A percentile compares a stretch with the other conserved stretches of the same genome.
These are phyloP conservation scores for Trissolcus basalis DNA, from an alignment of 1,140 invertebrate genomes.

Conservation along the genomic window DNA sequence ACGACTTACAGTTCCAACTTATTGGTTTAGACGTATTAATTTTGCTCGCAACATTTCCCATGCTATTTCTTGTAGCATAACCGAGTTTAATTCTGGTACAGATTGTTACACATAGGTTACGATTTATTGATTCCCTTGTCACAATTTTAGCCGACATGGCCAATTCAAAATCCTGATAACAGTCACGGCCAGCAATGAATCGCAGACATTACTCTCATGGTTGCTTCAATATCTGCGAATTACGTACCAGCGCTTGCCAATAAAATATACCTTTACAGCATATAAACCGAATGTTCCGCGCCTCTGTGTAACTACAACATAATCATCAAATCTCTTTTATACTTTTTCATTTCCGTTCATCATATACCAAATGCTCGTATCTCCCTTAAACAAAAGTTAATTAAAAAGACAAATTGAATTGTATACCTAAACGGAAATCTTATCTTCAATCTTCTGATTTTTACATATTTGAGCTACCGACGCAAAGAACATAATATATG, in stretches of 20 bases:
- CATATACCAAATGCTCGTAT: too few relatives aligned
- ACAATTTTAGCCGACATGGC: slow-evolving; percentile 57
- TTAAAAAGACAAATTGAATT: too few relatives aligned
- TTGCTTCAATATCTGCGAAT: slow-evolving; percentile 58
- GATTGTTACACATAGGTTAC: slow-evolving; percentile 55
- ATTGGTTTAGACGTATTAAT: slow-evolving; percentile 39
- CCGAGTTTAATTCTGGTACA: slow-evolving; percentile 49
- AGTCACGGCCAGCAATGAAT: slow-evolving; percentile 55
- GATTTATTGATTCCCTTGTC: slow-evolving; percentile 59
- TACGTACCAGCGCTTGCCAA: slow-evolving; percentile 54
- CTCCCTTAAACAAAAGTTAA: too few relatives aligned
- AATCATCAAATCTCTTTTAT: slow-evolving; percentile 46
- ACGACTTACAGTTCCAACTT: slow-evolving; percentile 31
- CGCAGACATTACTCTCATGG: slow-evolving; percentile 57
- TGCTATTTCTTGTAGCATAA: slow-evolving; percentile 45
- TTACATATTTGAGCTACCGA: too few relatives aligned
- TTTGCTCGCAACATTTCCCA: slow-evolving; percentile 41
- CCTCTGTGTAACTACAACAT: slow-evolving; percentile 52
- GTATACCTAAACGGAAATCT: too few relatives aligned
- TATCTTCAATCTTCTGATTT: too few relatives aligned
- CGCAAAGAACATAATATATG: too few relatives aligned
- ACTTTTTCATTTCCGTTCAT: slow-evolving; percentile 32
- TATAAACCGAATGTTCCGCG: slow-evolving; percentile 53
- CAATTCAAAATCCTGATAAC: slow-evolving; percentile 59
- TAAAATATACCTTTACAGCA: slow-evolving; percentile 54